Percentiles rank a stretch among this genome's conserved stretches.
phyloP scores from a whole-genome alignment of 2,888 invertebrate species.

The Argyra leucocephala region DNA sequence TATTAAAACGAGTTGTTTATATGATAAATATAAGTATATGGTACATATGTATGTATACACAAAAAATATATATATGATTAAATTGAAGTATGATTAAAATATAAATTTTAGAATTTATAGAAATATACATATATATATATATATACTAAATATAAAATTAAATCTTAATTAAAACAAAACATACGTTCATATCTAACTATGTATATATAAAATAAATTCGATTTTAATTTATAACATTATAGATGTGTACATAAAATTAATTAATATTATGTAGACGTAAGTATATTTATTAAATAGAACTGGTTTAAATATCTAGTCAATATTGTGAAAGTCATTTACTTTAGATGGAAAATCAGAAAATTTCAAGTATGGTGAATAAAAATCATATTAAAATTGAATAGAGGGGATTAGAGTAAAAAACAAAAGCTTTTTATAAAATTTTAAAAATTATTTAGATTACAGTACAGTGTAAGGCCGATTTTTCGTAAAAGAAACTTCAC shows the following conservation, averaged over 20 bases:
- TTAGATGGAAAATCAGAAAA: neutral
- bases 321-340: constrained; percentile 1
- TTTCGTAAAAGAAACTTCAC: too few relatives aligned
- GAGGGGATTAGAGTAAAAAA: too few relatives aligned
- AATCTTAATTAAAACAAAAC: neutral
- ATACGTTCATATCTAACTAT: too few relatives aligned
- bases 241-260: too few relatives aligned
- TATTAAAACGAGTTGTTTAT: neutral
- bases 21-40: neutral
- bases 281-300: neutral
- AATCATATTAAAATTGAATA: too few relatives aligned
- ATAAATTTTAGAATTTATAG: neutral
- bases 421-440: too few relatives aligned
- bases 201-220: too few relatives aligned
- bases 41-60: neutral
- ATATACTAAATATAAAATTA: neutral
- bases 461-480: too few relatives aligned
- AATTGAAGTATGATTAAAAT: neutral
- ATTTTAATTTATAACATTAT: too few relatives aligned
- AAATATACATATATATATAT: neutral
- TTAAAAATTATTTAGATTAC: too few relatives aligned
- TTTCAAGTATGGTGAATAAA: too few relatives aligned
- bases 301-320: neutral
- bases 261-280: too few relatives aligned
- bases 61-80: neutral